Percentiles rank a stretch among this genome's conserved stretches.
Conservation (phyloP, 2,888 invertebrate species). For the Rhabditoides inermis region DNA sequence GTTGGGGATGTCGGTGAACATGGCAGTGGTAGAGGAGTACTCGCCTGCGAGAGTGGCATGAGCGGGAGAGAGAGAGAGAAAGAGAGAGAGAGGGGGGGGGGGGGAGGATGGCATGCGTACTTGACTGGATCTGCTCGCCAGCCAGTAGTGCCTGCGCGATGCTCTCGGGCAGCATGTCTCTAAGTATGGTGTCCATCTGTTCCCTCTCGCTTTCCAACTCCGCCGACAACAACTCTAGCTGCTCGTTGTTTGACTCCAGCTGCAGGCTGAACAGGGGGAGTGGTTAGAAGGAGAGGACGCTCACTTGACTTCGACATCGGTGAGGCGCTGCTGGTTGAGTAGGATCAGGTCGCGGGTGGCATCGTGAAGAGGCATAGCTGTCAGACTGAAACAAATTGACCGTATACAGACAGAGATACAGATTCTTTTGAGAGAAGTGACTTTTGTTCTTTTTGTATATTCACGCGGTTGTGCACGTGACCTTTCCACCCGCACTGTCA, state of each 20-base stretch:
- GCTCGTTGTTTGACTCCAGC: conserved; percentile 53
- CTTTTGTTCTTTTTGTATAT: too few relatives aligned
- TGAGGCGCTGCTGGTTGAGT: conserved; percentile 47
- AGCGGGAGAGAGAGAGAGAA: neutral
- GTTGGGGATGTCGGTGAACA: conserved; percentile 54
- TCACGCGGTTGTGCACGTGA: too few relatives aligned
- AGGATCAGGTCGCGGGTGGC: conserved; percentile 50
- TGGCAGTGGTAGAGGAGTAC: conserved; percentile 50
- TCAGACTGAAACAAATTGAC: neutral
- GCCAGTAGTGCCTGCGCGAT: conserved; percentile 50
- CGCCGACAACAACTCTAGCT: conserved; percentile 49
- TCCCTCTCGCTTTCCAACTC: conserved; percentile 46
- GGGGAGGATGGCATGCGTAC: conserved; percentile 20
- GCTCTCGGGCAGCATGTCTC: conserved; percentile 52
- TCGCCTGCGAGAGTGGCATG: conserved; percentile 12
- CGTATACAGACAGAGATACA: too few relatives aligned
- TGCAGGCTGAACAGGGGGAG: conserved; percentile 53
- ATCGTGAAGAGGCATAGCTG: conserved; percentile 49
- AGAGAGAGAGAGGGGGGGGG: conserved; percentile 7
- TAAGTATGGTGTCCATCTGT: conserved; percentile 48
- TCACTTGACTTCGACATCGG: conserved; percentile 50
- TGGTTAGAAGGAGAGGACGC: too few relatives aligned
- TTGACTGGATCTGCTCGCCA: conserved; percentile 50
- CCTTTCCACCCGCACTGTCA: too few relatives aligned
- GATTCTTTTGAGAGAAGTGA: too few relatives aligned